Evolutionary conservation across 1,140 invertebrate genomes (phyloP), one percentile per base, ranked within the genome.

Genomic region (Drosophila triauraria): DNA sequence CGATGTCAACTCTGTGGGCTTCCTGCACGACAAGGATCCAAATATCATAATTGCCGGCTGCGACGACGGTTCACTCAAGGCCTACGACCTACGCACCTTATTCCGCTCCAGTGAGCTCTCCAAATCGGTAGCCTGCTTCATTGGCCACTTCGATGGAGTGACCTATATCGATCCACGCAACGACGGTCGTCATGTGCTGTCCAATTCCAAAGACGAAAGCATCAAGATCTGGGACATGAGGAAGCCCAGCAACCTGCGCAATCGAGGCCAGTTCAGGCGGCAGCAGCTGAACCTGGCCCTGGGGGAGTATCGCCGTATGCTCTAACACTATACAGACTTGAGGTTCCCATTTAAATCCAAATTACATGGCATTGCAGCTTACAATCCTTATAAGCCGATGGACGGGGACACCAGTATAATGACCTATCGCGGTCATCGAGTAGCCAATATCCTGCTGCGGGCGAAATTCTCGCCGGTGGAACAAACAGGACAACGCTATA

Each of bases 171-270:
- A 97, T 93, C 94, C 96, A 0, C 95, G 96, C 91, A 96, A 95
- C 25, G 97, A 98, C 93, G 96, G 96, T 3, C 94, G 97, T 50
- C 95, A 97, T 93, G 93, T 98, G 10, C 94, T 98, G 35, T 96
- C 97, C 12, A 98, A 98, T 90, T 97, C 96, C 65, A 98, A 98
- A 94, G 97, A 98, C 93, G 97, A 98, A 93, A 96, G 95, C 9
- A 97, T 98, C 40, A 98, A 98, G 93, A 91, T 98, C 2, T 98
- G 97, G 97, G 97, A 98, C 87, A 94, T 97, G 62, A 93, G 97
- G 58, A 92, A 93, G 32, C 97, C 97, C 90, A 96, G 96, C 0
- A 92, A 93, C 70, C 8, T 60, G n/a, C 78, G 82, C 2, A 60
- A 60, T 32, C 78, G 81, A 35, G 54, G 58, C 20, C 63, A 35